Base-by-base conservation (phyloP, 2,888 invertebrate species). In the Saturnia japonica region DNA sequence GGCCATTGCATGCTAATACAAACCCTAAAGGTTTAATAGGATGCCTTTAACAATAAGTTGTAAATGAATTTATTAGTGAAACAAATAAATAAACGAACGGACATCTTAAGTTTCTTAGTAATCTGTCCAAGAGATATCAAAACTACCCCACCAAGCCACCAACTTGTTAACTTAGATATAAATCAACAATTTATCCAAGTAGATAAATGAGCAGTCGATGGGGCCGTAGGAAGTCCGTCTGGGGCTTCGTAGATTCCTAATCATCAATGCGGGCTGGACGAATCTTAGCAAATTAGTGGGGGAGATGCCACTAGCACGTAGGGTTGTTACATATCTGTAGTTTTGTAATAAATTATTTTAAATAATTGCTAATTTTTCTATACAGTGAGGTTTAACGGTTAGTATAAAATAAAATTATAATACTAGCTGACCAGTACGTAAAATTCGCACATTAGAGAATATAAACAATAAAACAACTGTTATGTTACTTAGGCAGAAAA, bases 251-350 rank as follows among this genome's bases (percentile, higher is more conserved):
- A 89, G 88, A 89, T 90, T 90, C 83, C 86, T 91, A 92, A 93
- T 93, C 92, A 93, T 93, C 93, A 93, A 94, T 94, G 93, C 93
- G 93, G 93, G 93, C 82, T 81, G 84, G 83, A 78, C 79, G 91
- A 89, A 91, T 93, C 93, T 93, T 93, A 91, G 87, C 91, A 91
- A 94, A 94, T 93, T 93, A 90, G 83, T 83, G 81, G 86, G 93
- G 93, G 90, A 86, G 84, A 76, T 74, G 79, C 87, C 90, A 87
- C 81, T 82, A 75, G 57, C 19, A 22, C 19, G n/a, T 80, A 93
- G 93, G 93, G 93, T 73, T 92, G 87, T 8, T 80, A 67, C 67
- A 54, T 25, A 60, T 47, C 34, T 28, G 19, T 19, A 69, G 43
- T 28, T 8, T 16, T 0, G 11, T 0, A n/a, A 64, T 69, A n/a